Evolutionary conservation across 2,797 vertebrate genomes (phyloP).

Genomic region (Galaxias olidus): DNA sequence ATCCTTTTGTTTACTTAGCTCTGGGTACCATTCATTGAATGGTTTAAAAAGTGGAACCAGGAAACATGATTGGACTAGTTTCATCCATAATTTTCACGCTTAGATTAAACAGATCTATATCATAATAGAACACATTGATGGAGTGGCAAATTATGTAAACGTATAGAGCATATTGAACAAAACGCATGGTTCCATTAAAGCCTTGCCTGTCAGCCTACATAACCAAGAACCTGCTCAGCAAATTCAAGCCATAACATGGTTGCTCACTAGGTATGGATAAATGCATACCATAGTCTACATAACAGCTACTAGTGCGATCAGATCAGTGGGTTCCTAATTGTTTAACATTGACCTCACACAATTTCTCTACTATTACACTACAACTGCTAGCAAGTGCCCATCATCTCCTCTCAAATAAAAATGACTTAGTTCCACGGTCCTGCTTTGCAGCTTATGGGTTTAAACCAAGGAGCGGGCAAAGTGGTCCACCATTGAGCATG

Average conservation of each 20-base stretch:
- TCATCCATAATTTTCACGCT: not conserved
- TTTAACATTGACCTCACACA: conserved; percentile 30
- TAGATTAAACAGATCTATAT: not conserved
- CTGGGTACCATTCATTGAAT: not conserved
- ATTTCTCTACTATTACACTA: conserved; percentile 39
- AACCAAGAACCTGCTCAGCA: not conserved
- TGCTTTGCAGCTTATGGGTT: too few species aligned
- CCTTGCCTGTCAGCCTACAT: not conserved
- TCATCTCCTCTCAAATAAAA: conserved; percentile 56
- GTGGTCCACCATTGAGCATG: too few species aligned
- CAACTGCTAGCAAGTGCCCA: conserved; percentile 44
- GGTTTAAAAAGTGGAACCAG: not conserved
- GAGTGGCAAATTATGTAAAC: not conserved
- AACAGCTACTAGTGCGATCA: conserved; percentile 39
- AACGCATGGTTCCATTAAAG: conserved; percentile 19
- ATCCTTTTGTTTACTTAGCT: not conserved
- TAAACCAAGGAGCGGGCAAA: too few species aligned
- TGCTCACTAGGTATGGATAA: conserved; percentile 28
- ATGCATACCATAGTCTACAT: conserved; percentile 48
- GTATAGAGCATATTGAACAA: not conserved
- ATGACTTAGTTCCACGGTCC: conserved; percentile 51
- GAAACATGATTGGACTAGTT: conserved; percentile 1
- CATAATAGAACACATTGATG: not conserved
- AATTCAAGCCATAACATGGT: conserved; percentile 15
- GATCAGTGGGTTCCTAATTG: conserved; percentile 37